Conservation (phyloP, 1,140 invertebrate genomes). For the Drosophila littoralis region DNA sequence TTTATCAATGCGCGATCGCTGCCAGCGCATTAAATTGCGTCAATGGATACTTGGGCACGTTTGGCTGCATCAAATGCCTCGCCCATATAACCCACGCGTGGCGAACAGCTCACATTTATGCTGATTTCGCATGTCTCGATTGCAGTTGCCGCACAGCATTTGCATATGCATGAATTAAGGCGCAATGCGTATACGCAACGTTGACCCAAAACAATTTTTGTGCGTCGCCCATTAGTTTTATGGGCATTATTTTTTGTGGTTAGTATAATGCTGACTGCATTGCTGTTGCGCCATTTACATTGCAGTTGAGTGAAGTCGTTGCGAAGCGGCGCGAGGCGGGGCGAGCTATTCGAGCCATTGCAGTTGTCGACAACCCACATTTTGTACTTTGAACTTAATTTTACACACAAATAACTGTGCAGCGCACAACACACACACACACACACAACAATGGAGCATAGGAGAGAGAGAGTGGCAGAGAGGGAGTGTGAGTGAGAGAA, state of each 20-base stretch:
- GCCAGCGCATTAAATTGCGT: conserved; percentile 67
- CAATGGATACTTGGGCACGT: conserved; percentile 75
- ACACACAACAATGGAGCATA: neutral
- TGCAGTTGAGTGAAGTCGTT: conserved; percentile 10
- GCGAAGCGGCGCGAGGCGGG: neutral
- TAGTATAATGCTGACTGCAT: conserved; percentile 26
- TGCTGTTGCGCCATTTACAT: conserved; percentile 46
- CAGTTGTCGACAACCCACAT: conserved; percentile 65
- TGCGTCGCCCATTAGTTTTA: conserved; percentile 61
- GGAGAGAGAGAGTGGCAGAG: neutral
- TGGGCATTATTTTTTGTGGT: conserved; percentile 10
- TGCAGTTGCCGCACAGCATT: conserved; percentile 18
- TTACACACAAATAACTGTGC: conserved; percentile 61
- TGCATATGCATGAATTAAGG: conserved; percentile 36
- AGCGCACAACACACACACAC: conserved; percentile 4
- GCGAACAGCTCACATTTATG: conserved; percentile 27
- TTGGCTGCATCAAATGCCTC: conserved; percentile 23
- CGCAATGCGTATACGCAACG: conserved; percentile 70
- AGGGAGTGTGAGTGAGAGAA: neutral
- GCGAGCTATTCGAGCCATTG: conserved; percentile 9
- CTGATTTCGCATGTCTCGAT: conserved; percentile 35
- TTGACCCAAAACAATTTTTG: conserved; percentile 43
- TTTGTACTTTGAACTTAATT: conserved; percentile 80
- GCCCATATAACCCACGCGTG: neutral
- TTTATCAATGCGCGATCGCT: conserved; percentile 70